These are phyloP conservation scores for Cyclopterus lumpus DNA, from an alignment of 2,797 vertebrate species.

Conservation along the genomic window DNA sequence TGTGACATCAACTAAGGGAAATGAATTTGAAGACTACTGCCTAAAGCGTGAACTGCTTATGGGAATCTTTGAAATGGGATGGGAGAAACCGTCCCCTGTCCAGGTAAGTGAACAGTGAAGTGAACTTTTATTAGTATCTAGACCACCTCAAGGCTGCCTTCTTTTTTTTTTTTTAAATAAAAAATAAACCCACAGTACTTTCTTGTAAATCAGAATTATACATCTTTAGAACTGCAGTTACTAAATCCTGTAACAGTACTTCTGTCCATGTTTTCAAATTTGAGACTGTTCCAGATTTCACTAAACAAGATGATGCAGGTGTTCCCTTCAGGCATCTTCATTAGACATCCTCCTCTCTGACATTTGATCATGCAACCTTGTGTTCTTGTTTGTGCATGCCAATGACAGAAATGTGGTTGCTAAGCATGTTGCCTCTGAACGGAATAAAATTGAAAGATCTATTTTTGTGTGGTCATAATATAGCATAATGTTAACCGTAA, in stretches of 20 bases:
- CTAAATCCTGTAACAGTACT: neutral
- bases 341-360: neutral
- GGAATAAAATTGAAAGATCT: too few relatives aligned
- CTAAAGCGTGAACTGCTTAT: slow-evolving; percentile 85
- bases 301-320: neutral
- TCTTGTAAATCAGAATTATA: neutral
- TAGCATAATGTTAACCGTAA: too few relatives aligned
- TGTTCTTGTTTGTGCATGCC: too few relatives aligned
- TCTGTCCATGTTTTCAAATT: neutral
- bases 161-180: too few relatives aligned
- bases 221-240: neutral
- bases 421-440: too few relatives aligned
- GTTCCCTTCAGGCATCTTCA: neutral
- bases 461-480: too few relatives aligned
- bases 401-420: too few relatives aligned
- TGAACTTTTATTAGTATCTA: neutral
- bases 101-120: slow-evolving; percentile 70
- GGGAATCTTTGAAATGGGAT: slow-evolving; percentile 88
- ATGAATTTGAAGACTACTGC: slow-evolving; percentile 88
- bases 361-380: too few relatives aligned
- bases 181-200: too few relatives aligned
- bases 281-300: neutral
- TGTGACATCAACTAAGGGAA: slow-evolving; percentile 86
- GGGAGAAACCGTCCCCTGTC: slow-evolving; percentile 86
- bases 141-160: neutral